Percentiles rank a stretch among this genome's conserved stretches.
Evolutionary conservation across 1,140 invertebrate species (phyloP).

Genomic region (Saccostrea echinata): DNA sequence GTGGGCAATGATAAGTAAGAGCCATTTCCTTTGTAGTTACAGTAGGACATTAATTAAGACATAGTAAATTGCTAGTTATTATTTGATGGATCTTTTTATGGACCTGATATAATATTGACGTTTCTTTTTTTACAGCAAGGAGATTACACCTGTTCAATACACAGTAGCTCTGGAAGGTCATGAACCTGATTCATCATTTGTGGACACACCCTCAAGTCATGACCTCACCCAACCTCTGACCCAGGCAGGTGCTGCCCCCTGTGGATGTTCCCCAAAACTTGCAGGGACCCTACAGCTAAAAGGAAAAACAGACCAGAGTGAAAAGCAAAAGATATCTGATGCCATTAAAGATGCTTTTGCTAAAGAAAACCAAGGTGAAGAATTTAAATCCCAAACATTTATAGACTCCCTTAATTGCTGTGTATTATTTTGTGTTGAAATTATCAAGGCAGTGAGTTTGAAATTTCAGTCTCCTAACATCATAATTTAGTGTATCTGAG

Average conservation of each 20-base stretch:
- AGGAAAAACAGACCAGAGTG: conserved; percentile 46
- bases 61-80: background rate
- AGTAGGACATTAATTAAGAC: background rate
- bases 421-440: no score
- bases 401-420: no score
- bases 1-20: conserved; percentile 45
- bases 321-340: conserved; percentile 49
- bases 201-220: conserved; percentile 40
- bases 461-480: no score
- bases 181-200: conserved; percentile 52
- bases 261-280: conserved; percentile 52
- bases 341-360: conserved; percentile 56
- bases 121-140: conserved; percentile 30
- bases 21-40: background rate
- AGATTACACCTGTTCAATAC: conserved; percentile 51
- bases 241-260: conserved; percentile 46
- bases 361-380: conserved; percentile 55
- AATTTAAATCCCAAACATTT: background rate
- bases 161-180: conserved; percentile 46
- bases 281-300: conserved; percentile 49
- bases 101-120: background rate
- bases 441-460: no score
- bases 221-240: conserved; percentile 25
- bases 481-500: no score
- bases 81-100: background rate